These are phyloP conservation scores for Podotricha telesiphe DNA, from an alignment of 2,888 invertebrate species.

Conservation along the genomic window DNA sequence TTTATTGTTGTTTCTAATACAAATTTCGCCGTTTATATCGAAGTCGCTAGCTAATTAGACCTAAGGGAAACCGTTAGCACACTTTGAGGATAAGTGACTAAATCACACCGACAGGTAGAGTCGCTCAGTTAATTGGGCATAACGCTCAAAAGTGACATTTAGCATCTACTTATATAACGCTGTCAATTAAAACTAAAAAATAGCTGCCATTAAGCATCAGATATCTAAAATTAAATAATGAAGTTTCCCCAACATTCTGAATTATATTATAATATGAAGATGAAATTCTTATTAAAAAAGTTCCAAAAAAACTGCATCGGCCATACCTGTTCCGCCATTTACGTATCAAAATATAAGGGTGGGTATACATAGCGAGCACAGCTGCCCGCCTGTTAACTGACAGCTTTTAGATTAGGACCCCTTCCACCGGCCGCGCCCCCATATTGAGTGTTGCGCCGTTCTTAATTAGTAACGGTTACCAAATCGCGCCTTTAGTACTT, in stretches of 20 bases:
- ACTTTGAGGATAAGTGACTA: slow-evolving; percentile 53
- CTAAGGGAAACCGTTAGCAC: slow-evolving; percentile 55
- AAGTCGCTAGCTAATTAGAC: slow-evolving; percentile 71
- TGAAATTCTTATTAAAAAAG: neutral
- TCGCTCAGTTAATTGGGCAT: slow-evolving; percentile 65
- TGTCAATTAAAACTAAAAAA: slow-evolving; percentile 59
- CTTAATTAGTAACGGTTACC: slow-evolving; percentile 82
- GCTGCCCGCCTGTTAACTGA: slow-evolving; percentile 76
- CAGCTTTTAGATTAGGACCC: slow-evolving; percentile 81
- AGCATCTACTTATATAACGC: slow-evolving; percentile 44
- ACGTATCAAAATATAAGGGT: slow-evolving; percentile 58
- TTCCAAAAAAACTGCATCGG: slow-evolving; percentile 32
- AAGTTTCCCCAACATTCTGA: slow-evolving; percentile 15
- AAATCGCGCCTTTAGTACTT: slow-evolving; percentile 80
- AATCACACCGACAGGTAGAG: slow-evolving; percentile 64
- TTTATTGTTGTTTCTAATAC: slow-evolving; percentile 68
- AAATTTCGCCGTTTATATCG: slow-evolving; percentile 64
- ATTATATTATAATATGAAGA: neutral
- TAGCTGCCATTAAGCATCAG: slow-evolving; percentile 9
- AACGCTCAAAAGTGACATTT: slow-evolving; percentile 54
- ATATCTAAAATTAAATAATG: slow-evolving; percentile 19
- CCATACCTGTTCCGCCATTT: slow-evolving; percentile 48
- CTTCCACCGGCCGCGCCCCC: slow-evolving; percentile 61
- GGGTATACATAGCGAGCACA: slow-evolving; percentile 66
- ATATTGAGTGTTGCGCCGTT: slow-evolving; percentile 74